These are phyloP conservation scores for Cyrtonyx montezumae DNA, from an alignment of 2,113 vertebrate genomes.

Conservation along the genomic window DNA sequence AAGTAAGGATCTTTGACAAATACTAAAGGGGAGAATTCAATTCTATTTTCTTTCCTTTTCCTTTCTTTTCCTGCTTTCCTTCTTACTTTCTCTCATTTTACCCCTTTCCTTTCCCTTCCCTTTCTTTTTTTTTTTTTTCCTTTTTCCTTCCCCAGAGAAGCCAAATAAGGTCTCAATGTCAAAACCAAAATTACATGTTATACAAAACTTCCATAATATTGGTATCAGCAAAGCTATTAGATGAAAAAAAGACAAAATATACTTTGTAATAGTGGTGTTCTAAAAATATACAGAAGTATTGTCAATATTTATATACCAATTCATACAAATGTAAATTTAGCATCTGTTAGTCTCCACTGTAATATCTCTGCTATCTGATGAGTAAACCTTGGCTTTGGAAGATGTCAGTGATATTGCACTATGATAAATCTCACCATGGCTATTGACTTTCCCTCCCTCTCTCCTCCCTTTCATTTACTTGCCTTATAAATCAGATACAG, in stretches of 20 bases:
- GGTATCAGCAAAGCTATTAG: not conserved
- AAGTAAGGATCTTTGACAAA: not conserved
- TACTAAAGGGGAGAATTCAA: not conserved
- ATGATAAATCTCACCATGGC: not conserved
- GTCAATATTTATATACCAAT: not conserved
- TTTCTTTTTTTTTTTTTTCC: not conserved
- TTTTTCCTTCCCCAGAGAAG: not conserved
- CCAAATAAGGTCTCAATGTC: not conserved
- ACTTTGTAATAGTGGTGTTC: not conserved
- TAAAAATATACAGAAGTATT: not conserved
- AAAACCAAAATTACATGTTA: not conserved
- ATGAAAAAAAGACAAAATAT: not conserved
- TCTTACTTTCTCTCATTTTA: not conserved
- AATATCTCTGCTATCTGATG: not conserved
- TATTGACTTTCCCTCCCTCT: not conserved
- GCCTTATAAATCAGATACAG: not conserved
- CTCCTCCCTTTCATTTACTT: not conserved
- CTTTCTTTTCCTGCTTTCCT: not conserved
- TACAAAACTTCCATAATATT: not conserved
- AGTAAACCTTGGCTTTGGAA: not conserved
- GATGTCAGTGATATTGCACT: not conserved
- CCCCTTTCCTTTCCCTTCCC: not conserved
- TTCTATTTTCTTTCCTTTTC: not conserved
- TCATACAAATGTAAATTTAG: slow-evolving; percentile 1
- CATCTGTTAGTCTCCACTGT: not conserved